Base-by-base conservation (phyloP, 2,797 vertebrate species). In the Cirrhinus mrigala region DNA sequence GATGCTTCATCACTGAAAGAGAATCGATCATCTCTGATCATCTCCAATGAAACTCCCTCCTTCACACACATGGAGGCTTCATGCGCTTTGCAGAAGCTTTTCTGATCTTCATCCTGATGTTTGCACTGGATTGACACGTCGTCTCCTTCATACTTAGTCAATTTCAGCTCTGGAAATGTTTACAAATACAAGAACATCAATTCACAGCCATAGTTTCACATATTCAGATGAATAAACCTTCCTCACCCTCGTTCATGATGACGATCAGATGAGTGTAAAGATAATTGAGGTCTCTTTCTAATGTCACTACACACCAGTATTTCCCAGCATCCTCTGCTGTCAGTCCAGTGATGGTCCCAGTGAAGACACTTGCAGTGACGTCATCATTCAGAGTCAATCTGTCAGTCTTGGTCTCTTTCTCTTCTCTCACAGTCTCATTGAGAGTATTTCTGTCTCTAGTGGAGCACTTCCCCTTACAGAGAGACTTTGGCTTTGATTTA, bases 221-320 rank as follows among this genome's bases (percentile, higher is more conserved):
- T 24, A 40, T 37, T 58, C 52, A 11, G 27, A 27, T 29, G 50
- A 20, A 71, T 16, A 52, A 52, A 79, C 44, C 11, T 82, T 24
- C 27, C 66, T 70, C 46, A 82, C 82, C 73, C 37, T 84, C 44
- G 37, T 76, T 64, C 29, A 12, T 84, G 82, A 77, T 56, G 58
- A 84, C 46, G 8, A 78, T 66, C 62, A 84, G 75, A 46, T 79
- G 29, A 46, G 75, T 79, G 50, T 52, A 79, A 52, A 52, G 50
- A 52, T 52, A 52, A 52, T 52, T 52, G 50, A 52, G 54, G 18
- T 37, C n/a, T 46, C 10, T 50, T 22, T 60, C 40, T 85, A 16
- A 70, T 48, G 56, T 87, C 11, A 84, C 40, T 11, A 60, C 82
- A 75, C 86, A 87, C 82, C 86, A 84, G 50, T 87, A 84, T 74